A percentile compares a stretch with the other conserved stretches of the same genome.
Conservation (phyloP, 2,113 vertebrate genomes). For the Bagarius yarrelli region DNA sequence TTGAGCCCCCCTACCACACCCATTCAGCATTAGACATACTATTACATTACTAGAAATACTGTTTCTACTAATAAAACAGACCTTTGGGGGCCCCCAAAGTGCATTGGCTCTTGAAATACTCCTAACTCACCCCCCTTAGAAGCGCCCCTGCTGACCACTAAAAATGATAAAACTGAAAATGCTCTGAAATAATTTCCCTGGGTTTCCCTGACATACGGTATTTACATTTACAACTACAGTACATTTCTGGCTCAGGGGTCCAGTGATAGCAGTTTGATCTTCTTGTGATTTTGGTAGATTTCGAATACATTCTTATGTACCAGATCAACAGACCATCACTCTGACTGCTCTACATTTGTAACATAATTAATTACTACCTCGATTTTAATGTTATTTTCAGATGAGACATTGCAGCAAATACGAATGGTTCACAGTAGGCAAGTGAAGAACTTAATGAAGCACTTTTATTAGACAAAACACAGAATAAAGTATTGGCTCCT, state of each 20-base stretch:
- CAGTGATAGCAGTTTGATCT: background rate
- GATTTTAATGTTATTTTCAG: background rate
- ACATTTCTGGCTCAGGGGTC: too few species aligned
- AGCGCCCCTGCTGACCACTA: background rate
- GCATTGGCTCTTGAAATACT: too few species aligned
- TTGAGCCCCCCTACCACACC: too few species aligned
- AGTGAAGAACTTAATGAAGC: constrained; percentile 12
- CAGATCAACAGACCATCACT: background rate
- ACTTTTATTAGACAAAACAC: background rate
- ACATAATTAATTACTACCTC: background rate
- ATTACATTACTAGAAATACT: too few species aligned
- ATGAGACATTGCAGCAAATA: background rate
- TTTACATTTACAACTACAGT: background rate
- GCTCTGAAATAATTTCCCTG: background rate
- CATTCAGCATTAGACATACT: too few species aligned
- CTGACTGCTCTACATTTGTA: background rate
- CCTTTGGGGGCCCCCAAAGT: too few species aligned
- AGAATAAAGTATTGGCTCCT: constrained; percentile 1
- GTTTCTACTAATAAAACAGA: too few species aligned
- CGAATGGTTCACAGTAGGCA: constrained; percentile 8
- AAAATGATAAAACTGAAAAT: background rate
- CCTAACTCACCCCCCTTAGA: too few species aligned
- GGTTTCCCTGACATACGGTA: background rate
- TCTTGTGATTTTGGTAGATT: background rate
- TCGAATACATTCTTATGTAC: background rate